A percentile compares a stretch with the other conserved stretches of the same genome.
Conservation (phyloP, 2,113 vertebrate species). For the Gambusia holbrooki region DNA sequence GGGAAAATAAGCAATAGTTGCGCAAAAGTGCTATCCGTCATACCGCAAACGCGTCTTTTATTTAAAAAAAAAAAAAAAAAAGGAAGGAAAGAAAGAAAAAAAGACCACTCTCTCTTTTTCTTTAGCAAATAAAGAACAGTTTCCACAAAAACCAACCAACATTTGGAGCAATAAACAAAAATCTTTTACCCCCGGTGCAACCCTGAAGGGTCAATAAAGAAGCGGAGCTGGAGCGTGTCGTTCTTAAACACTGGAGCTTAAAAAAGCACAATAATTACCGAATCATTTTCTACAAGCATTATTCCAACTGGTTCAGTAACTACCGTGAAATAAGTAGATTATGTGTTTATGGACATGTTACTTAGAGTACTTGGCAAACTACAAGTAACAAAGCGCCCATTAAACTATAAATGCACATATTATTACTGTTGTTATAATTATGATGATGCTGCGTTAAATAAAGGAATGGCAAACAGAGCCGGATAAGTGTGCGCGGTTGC, state of each 20-base stretch:
- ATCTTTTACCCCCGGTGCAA: background rate
- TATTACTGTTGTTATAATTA: background rate
- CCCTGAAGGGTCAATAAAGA: background rate
- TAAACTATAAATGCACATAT: background rate
- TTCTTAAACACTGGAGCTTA: background rate
- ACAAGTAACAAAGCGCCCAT: background rate
- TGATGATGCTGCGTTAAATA: background rate
- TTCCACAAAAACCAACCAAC: background rate
- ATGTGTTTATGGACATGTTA: background rate
- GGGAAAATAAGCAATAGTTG: background rate
- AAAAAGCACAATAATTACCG: background rate
- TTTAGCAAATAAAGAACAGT: background rate
- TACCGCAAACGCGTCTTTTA: background rate
- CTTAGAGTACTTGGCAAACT: background rate
- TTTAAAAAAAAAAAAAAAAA: too few relatives aligned
- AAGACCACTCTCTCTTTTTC: background rate
- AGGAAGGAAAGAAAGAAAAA: background rate
- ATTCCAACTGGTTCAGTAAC: background rate
- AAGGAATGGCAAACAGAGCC: background rate
- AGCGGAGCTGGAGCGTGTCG: conserved; percentile 9
- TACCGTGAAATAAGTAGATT: background rate
- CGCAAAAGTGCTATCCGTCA: background rate
- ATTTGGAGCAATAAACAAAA: background rate
- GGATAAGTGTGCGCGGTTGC: background rate
- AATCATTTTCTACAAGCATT: background rate